Evolutionary conservation across 2,888 invertebrate species (phyloP), one percentile per base, ranked within the genome.

Genomic region (Carcina quercana): DNA sequence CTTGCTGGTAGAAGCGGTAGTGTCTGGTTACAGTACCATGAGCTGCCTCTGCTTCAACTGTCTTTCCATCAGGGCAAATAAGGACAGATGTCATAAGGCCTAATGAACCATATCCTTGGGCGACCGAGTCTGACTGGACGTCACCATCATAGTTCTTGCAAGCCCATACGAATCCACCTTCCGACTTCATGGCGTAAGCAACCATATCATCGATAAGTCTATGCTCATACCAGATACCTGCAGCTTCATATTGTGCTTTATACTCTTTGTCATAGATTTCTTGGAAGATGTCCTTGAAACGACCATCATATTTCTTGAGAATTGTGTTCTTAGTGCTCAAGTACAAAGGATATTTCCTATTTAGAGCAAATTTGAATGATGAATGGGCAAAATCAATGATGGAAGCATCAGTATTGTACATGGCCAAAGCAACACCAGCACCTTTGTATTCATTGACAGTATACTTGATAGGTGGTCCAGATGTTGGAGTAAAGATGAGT

Each of bases 71-170:
- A 3, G 98, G 98, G 61, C 97, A 97, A 33, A 98, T 75, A 24
- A 99, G 86, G 1, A 99, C 98, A 8, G 97, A 97, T 0, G 98
- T 99, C 99, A 99, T 99, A 49, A 99, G 87, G 47, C 98, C 98
- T 36, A 98, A 85, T 1, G 97, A 98, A 8, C 98, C 95, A 53
- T 92, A 95, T 17, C 97, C 98, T 80, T 99, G 98, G 37, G 98
- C 98, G 15, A 99, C 95, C 1, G 97, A 95, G 74, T 99, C 98
- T 0, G 97, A 97, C 73, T 99, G 98, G 0, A 99, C 98, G 76
- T 99, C 98, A 24, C 98, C 98, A 62, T 99, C 98, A 67, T 99
- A 99, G 75, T 99, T 99, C 73, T 99, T 99, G 76, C 98, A 99
- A 5, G 98, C 97, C 98, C 98, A 99, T 0, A 99, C 97, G 71